Percentiles rank a stretch among this genome's conserved stretches.
Evolutionary conservation across 2,797 vertebrate genomes (phyloP).

Genomic region (Anguilla marmorata): DNA sequence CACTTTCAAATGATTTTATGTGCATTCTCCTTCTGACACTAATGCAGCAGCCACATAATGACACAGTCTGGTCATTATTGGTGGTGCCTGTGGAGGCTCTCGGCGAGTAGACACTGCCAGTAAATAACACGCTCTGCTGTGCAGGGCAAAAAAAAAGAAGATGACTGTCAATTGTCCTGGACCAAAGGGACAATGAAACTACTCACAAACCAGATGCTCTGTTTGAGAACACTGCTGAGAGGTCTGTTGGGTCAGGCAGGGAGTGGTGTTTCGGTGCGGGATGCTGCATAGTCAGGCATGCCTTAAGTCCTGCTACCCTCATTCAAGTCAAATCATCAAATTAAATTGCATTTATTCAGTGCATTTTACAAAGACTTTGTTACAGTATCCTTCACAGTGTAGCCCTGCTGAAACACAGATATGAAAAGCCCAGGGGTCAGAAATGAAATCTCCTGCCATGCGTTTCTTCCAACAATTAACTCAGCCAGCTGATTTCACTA

Average conservation of each 20-base stretch:
- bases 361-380: not conserved
- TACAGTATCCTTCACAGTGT: not conserved
- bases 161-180: constrained; percentile 13
- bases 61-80: constrained; percentile 16
- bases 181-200: not conserved
- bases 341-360: not conserved
- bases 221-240: constrained; percentile 1
- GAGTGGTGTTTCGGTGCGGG: not conserved
- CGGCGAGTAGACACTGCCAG: not conserved
- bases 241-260: not conserved
- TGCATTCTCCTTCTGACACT: constrained; percentile 1
- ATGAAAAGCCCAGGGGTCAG: not conserved
- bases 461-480: not conserved
- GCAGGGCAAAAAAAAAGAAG: not conserved
- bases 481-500: not conserved
- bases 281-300: not conserved
- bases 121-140: constrained; percentile 17
- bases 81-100: not conserved
- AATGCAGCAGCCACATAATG: constrained; percentile 12
- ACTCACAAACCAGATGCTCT: too few relatives aligned
- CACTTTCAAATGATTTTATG: not conserved
- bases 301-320: not conserved
- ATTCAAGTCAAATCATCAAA: not conserved
- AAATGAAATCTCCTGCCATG: not conserved
- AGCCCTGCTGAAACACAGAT: not conserved